Conservation (phyloP, 2,113 vertebrate genomes). For the Panthera leo region DNA sequence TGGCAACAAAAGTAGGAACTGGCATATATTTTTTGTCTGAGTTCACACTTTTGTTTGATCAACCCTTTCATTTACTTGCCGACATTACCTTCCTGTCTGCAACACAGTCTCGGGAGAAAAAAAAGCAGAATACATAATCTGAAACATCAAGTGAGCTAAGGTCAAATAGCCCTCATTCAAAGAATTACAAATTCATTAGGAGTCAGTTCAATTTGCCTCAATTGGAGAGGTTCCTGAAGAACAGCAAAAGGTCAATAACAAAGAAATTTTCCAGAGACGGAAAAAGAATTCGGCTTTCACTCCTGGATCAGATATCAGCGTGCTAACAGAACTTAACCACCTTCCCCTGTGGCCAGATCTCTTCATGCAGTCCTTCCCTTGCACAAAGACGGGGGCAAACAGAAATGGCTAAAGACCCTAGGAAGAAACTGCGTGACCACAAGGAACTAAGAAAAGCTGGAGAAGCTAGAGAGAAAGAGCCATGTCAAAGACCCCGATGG, state of each 20-base stretch:
- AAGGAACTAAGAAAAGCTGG: background rate
- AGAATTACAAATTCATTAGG: background rate
- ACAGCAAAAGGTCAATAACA: background rate
- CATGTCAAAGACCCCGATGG: background rate
- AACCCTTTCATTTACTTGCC: background rate
- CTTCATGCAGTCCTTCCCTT: background rate
- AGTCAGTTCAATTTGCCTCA: constrained; percentile 34
- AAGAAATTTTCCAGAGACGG: background rate
- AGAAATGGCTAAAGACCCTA: background rate
- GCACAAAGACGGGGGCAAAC: background rate
- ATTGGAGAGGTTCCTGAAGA: constrained; percentile 45
- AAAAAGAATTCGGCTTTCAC: background rate
- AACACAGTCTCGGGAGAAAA: background rate
- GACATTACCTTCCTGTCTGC: constrained; percentile 8
- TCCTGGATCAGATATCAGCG: background rate
- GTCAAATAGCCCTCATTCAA: background rate
- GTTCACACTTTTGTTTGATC: background rate
- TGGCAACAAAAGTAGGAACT: background rate
- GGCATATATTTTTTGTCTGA: background rate
- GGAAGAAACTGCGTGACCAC: background rate
- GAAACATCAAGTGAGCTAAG: constrained; percentile 14
- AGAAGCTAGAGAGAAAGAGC: background rate
- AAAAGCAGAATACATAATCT: background rate
- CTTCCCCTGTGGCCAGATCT: background rate
- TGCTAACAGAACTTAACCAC: background rate